phyloP scores from a whole-genome alignment of 1,140 invertebrate genomes.

The Mylabris phalerata region DNA sequence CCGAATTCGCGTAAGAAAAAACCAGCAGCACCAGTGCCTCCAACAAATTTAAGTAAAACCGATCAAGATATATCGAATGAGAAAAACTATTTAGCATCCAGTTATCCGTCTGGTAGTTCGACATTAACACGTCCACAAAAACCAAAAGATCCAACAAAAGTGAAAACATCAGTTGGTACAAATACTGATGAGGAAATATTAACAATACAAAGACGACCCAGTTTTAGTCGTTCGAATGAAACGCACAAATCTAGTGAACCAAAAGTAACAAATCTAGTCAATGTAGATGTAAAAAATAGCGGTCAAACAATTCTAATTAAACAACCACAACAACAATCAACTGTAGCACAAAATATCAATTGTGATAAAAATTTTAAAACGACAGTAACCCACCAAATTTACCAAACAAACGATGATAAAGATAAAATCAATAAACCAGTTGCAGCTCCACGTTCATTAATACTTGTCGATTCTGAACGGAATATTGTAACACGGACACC shows the following conservation, averaged over 20 bases:
- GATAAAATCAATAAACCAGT: constrained; percentile 23
- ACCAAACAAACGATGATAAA: not conserved
- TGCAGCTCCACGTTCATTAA: constrained; percentile 26
- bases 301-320: constrained; percentile 4
- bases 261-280: constrained; percentile 22
- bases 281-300: constrained; percentile 17
- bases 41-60: constrained; percentile 38
- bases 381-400: constrained; percentile 13
- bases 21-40: constrained; percentile 62
- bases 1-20: constrained; percentile 63
- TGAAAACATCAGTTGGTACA: constrained; percentile 20
- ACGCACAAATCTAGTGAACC: constrained; percentile 2
- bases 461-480: constrained; percentile 6
- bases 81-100: constrained; percentile 23
- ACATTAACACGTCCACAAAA: constrained; percentile 32
- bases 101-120: constrained; percentile 29
- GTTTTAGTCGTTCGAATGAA: constrained; percentile 7
- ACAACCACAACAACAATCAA: constrained; percentile 32
- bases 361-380: constrained; percentile 24
- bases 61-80: constrained; percentile 42
- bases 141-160: constrained; percentile 11
- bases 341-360: constrained; percentile 34
- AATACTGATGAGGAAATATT: constrained; percentile 17
- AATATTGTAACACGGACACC: constrained; percentile 10
- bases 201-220: not conserved